These are phyloP conservation scores for Eupithecia insigniata DNA, from an alignment of 2,888 invertebrate species.

Conservation along the genomic window DNA sequence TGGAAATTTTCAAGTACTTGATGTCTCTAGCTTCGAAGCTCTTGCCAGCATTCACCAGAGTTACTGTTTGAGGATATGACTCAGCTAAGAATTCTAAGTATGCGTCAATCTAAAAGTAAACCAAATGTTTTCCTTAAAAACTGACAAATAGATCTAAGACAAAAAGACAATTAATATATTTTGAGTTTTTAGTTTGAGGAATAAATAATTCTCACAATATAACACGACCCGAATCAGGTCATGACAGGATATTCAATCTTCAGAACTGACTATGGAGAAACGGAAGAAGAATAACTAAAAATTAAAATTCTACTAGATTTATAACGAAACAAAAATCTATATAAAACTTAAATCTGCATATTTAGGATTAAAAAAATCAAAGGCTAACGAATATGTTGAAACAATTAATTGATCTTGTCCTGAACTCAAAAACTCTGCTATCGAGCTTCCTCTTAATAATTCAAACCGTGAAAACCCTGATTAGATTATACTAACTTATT, in stretches of 20 bases:
- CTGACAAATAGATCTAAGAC: background rate
- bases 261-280: background rate
- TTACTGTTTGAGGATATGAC: conserved; percentile 59
- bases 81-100: conserved; percentile 64
- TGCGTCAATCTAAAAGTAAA: conserved; percentile 61
- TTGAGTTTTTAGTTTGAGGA: no score
- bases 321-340: background rate
- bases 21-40: conserved; percentile 84
- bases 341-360: background rate
- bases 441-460: background rate
- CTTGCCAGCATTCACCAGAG: conserved; percentile 73
- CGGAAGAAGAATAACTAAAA: background rate
- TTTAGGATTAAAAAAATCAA: background rate
- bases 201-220: no score
- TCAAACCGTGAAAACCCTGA: background rate
- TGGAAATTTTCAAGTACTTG: conserved; percentile 84
- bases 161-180: background rate
- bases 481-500: background rate
- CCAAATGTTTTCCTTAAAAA: background rate
- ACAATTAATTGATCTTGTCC: background rate
- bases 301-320: background rate
- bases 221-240: background rate
- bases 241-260: background rate
- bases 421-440: background rate
- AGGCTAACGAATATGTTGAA: background rate